Base-by-base conservation (phyloP, 1,140 invertebrate genomes). In the Papilio aristodemus region DNA sequence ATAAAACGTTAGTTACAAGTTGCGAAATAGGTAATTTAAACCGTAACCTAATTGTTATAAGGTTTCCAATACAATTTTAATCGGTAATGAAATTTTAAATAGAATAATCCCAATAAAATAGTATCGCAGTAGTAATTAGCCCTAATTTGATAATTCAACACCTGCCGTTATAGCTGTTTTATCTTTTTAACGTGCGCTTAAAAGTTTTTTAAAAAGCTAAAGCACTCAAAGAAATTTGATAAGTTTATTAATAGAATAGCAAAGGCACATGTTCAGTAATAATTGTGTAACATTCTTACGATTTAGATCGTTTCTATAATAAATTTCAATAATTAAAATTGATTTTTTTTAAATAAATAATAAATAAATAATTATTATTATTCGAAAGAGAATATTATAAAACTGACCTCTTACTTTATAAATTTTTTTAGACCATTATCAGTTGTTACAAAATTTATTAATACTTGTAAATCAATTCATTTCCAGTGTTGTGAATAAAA, bases 131-230 rank as follows among this genome's bases (percentile, higher is more conserved):
- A 32, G 43, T 64, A 64, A 64, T 64, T 64, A 64, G 62, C 11
- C 59, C 59, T 62, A 62, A 64, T 64, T 64, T 64, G 62, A 64
- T 64, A 64, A 43, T 41, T 43, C 39, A 41, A 64, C 62, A 64
- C 62, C 62, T 64, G 62, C 39, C 46, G 22, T 62, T 41, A 43
- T 43, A 6, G 39, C 62, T 46, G 39, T 64, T 64, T 64, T 64
- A 64, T 64, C 62, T 64, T 38, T 50, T 62, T 62, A 62, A 62
- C 36, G 59, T 22, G 59, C 32, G 36, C 59, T 62, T 62, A 62
- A 62, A 62, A 62, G 36, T 62, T 38, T 62, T 62, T 62, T 7
- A 62, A 62, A 62, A 62, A 62, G 36, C 11, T 54, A 25, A 39
- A 62, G 59, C 37, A 62, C 59, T 62, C 22, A 41, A 39, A 38